phyloP scores from a whole-genome alignment of 1,140 invertebrate species.

The Delia radicum region DNA sequence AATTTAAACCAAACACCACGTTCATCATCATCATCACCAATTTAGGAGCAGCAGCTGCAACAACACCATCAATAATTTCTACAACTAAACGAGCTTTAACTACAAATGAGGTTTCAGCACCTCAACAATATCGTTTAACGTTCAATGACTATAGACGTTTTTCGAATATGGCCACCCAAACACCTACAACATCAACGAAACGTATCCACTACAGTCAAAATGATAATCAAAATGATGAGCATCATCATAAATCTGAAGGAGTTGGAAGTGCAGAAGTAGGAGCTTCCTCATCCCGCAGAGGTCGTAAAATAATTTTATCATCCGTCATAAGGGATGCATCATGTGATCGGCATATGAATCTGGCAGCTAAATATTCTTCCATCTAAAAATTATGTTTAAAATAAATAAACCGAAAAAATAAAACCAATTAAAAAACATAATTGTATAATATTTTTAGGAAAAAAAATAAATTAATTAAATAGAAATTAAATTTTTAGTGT shows the following conservation, averaged over 20 bases:
- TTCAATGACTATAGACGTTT: constrained; percentile 25
- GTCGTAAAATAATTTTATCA: not conserved
- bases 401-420: not conserved
- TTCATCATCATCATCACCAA: not conserved
- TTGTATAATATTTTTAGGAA: no score
- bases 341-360: constrained; percentile 24
- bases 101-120: not conserved
- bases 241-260: not conserved
- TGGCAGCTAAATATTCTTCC: constrained; percentile 32
- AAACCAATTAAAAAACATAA: not conserved
- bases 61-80: not conserved
- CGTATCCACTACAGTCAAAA: not conserved
- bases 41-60: constrained; percentile 51
- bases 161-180: constrained; percentile 42
- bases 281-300: not conserved
- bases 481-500: not conserved
- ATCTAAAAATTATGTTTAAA: constrained; percentile 13
- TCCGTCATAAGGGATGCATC: constrained; percentile 2
- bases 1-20: not conserved
- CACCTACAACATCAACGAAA: constrained; percentile 21
- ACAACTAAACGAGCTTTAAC: constrained; percentile 22
- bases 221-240: constrained; percentile 2
- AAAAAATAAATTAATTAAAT: not conserved
- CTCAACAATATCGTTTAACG: not conserved
- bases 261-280: not conserved